These are phyloP conservation scores for Psophia crepitans DNA, from an alignment of 2,113 vertebrate species.

Conservation along the genomic window DNA sequence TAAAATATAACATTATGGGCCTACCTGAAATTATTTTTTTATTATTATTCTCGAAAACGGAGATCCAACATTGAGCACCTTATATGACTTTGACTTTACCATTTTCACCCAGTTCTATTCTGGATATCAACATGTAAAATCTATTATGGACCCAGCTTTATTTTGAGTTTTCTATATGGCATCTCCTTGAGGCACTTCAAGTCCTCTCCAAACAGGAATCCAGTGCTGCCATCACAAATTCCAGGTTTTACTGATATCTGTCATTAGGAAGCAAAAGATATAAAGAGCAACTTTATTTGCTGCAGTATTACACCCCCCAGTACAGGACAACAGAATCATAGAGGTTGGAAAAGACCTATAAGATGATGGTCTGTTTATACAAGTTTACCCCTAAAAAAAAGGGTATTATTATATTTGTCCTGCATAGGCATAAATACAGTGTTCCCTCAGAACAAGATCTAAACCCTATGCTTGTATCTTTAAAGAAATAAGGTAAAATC, in stretches of 20 bases:
- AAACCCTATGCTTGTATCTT: background rate
- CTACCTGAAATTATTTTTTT: background rate
- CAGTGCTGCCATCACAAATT: background rate
- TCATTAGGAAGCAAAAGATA: background rate
- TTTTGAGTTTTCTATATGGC: background rate
- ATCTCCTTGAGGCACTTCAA: background rate
- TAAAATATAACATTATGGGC: background rate
- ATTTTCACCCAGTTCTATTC: background rate
- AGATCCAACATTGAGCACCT: background rate
- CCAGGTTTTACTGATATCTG: background rate
- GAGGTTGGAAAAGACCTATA: background rate
- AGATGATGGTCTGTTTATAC: background rate
- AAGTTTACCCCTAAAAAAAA: background rate
- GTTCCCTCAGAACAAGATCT: background rate
- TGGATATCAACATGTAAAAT: background rate
- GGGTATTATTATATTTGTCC: background rate
- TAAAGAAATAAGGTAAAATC: background rate
- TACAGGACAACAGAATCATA: background rate
- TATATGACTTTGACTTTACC: background rate
- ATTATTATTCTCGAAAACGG: background rate
- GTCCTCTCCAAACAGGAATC: background rate
- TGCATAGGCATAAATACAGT: background rate
- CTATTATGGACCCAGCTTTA: background rate
- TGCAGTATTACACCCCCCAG: background rate
- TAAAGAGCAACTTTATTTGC: background rate